Base-by-base conservation (phyloP, 2,888 invertebrate genomes). In the Lycophotia porphyrea region DNA sequence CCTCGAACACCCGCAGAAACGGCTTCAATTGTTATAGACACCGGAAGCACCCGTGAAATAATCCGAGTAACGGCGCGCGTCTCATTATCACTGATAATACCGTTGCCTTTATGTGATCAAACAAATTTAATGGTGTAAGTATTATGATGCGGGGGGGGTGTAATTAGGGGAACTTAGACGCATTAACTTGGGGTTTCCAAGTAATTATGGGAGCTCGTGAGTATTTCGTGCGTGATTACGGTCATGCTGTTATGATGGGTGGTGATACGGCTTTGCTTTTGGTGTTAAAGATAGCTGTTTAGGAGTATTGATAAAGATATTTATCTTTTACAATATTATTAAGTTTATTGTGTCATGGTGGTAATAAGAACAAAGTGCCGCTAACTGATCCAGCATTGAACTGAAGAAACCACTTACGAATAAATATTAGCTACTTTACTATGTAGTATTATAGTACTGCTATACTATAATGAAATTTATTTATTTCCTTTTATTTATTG, bases 21-120 rank as follows among this genome's bases (percentile, higher is more conserved):
- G 78, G 84, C 71, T 79, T 72, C 77, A 85, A 87, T 87, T 87
- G 87, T 85, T 87, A 87, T 76, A 84, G 83, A 75, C 78, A 78
- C 77, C 61, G 84, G 83, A 78, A 87, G 72, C 64, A 73, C 68
- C 75, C 74, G 74, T 75, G 80, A 81, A 86, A 83, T 85, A 83
- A 87, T 87, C 84, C 79, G 42, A 74, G 76, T 76, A 71, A 74
- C 80, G 78, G 64, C 64, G 72, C 73, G 67, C 74, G 64, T 74
- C 76, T 84, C 80, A 80, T 84, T 82, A 82, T 81, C 70, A 74
- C 78, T 69, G 84, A 81, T 81, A 78, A 78, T 69, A 68, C 80
- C 63, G 63, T 49, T 67, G 85, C 74, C 73, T 78, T 81, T 67
- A 77, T 75, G 84, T 74, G 70, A 85, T 84, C 79, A 85, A 84